These are phyloP conservation scores for Diaperis boleti DNA, from an alignment of 2,888 invertebrate genomes.

Conservation along the genomic window DNA sequence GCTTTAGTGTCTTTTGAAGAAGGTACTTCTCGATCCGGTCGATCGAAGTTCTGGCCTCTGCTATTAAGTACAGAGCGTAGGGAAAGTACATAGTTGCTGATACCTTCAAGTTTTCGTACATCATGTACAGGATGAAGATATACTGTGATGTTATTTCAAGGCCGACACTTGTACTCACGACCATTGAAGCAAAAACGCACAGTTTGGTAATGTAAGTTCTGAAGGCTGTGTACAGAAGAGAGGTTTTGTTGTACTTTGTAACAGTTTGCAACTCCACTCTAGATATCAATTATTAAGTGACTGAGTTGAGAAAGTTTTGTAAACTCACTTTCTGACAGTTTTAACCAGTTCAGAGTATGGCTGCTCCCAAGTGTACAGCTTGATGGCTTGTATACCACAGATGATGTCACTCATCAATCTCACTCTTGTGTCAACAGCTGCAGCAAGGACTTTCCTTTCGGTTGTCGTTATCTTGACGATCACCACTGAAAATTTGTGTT, in stretches of 20 bases:
- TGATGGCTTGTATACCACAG: slow-evolving; percentile 2
- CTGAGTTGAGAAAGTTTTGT: not conserved
- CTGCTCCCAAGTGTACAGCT: slow-evolving; percentile 10
- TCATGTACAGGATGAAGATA: not conserved
- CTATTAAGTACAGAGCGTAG: not conserved
- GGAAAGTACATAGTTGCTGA: not conserved
- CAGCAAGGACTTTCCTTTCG: not conserved
- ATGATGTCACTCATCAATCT: slow-evolving; percentile 6
- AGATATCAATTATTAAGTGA: not conserved
- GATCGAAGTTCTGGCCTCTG: not conserved
- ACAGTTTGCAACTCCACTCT: too few relatives aligned
- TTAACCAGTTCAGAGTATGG: not conserved
- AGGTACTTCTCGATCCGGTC: not conserved
- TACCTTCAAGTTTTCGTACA: not conserved
- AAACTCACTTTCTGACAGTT: not conserved
- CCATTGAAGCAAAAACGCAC: not conserved
- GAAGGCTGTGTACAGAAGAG: too few relatives aligned
- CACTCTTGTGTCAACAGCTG: not conserved
- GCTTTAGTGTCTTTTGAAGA: not conserved
- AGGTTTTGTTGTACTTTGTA: not conserved
- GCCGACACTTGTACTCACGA: not conserved
- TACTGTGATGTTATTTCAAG: not conserved
- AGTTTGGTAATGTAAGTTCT: not conserved
- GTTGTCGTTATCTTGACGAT: not conserved
- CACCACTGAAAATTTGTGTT: not conserved